Evolutionary conservation across 2,888 invertebrate genomes (phyloP).

Genomic region (Volucella inflata): DNA sequence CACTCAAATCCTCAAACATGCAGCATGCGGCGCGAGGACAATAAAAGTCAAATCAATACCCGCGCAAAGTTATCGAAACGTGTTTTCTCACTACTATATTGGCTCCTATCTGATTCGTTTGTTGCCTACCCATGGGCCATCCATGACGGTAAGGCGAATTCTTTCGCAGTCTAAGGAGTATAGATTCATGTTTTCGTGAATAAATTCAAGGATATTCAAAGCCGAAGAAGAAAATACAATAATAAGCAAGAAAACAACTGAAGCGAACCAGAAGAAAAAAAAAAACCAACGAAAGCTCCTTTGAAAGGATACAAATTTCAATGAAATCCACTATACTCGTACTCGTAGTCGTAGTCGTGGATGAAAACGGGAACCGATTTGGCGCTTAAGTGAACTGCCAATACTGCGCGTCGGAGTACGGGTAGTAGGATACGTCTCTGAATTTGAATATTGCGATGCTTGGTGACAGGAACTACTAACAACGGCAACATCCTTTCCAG

Average conservation of each 20-base stretch:
- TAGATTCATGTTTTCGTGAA: constrained; percentile 67
- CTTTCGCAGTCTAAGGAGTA: constrained; percentile 38
- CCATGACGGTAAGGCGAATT: constrained; percentile 36
- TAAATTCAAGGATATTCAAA: constrained; percentile 70
- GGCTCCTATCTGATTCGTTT: constrained; percentile 10
- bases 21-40: constrained; percentile 66
- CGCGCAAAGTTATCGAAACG: constrained; percentile 66
- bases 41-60: constrained; percentile 75
- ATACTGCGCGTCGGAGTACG: constrained; percentile 21
- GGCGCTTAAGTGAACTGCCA: constrained; percentile 72
- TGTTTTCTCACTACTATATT: constrained; percentile 28
- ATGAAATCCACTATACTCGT: constrained; percentile 68
- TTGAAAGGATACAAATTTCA: constrained; percentile 71
- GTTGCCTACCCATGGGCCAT: constrained; percentile 13
- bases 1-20: constrained; percentile 49
- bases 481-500: constrained; percentile 53
- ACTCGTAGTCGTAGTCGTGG: too few species aligned
- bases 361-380: constrained; percentile 73
- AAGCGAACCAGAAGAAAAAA: constrained; percentile 7
- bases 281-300: constrained; percentile 36
- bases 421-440: background rate
- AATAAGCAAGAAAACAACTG: constrained; percentile 47
- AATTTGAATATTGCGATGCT: too few species aligned
- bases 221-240: constrained; percentile 61
- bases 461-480: constrained; percentile 39